Evolutionary conservation across 2,797 vertebrate species (phyloP).

Genomic region (Muscicapa comitata): DNA sequence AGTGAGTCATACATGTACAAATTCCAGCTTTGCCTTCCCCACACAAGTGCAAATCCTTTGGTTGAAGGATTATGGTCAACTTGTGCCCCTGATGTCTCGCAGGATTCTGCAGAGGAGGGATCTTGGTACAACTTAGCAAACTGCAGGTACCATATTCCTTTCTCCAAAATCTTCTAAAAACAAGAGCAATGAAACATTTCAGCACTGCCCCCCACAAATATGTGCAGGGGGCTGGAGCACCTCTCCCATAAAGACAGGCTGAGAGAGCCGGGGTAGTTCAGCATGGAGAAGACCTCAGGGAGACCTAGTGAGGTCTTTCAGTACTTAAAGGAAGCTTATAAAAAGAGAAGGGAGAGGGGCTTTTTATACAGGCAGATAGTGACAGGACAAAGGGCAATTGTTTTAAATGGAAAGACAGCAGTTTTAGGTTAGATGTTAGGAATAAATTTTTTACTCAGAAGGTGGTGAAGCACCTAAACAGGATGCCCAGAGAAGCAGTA

Average conservation of each 20-base stretch:
- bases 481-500: neutral
- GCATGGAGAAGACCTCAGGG: neutral
- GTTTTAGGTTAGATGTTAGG: neutral
- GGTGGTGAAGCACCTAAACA: neutral
- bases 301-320: neutral
- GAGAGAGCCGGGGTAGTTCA: neutral
- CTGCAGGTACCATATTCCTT: neutral
- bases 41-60: neutral
- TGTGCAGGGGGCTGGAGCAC: neutral
- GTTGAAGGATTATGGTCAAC: neutral
- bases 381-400: neutral
- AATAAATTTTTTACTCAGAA: neutral
- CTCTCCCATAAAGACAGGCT: neutral
- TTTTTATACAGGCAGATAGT: neutral
- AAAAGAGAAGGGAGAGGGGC: neutral
- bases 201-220: neutral
- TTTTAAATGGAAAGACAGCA: neutral
- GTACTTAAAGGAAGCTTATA: neutral
- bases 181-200: neutral
- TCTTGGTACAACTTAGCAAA: neutral
- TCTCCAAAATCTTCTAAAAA: neutral
- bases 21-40: neutral
- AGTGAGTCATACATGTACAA: rapidly evolving
- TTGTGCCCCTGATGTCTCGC: rapidly evolving
- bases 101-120: neutral